Base-by-base conservation (phyloP, 2,113 vertebrate species). In the Silurus asotus region DNA sequence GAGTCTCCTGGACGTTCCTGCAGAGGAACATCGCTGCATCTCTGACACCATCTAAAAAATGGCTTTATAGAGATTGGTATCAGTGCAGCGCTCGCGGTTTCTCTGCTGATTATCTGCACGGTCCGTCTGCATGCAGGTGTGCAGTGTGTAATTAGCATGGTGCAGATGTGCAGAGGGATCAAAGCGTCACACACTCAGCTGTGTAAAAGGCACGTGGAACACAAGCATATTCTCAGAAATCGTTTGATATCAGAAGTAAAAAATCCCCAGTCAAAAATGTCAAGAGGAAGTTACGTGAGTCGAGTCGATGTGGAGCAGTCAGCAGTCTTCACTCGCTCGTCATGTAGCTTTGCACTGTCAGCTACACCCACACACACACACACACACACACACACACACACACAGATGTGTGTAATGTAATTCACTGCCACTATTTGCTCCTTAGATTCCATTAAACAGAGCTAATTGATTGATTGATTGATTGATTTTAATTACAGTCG, bases 221-320 rank as follows among this genome's bases (percentile, higher is more conserved):
- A 58, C n/a, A 51, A 80, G 79, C 62, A 51, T 67, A 14, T 81
- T 87, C 83, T 87, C 79, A 86, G 85, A 89, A 89, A 74, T 83
- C 19, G 62, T 87, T 87, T 85, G 88, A 89, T 87, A 89, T 85
- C 83, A 74, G 74, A 86, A 81, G 74, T 83, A 87, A 88, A 89
- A 81, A 79, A 55, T 61, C 77, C 86, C 88, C 81, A 45, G 49
- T 25, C 64, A 69, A n/a, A 89, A 89, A 89, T 89, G 88, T 89
- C 88, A 89, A 83, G 80, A 81, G 88, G 87, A 85, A 75, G 76
- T 82, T 51, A 83, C 48, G 45, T 81, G 84, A 58, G 45, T 28
- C 55, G 25, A 51, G 45, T 28, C 62, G 25, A 51, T 48, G 8
- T 75, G 25, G 74, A 76, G 88, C 78, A 58, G 85, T 78, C 69